Base-by-base conservation (phyloP, 2,888 invertebrate genomes). In the Metellina segmentata region DNA sequence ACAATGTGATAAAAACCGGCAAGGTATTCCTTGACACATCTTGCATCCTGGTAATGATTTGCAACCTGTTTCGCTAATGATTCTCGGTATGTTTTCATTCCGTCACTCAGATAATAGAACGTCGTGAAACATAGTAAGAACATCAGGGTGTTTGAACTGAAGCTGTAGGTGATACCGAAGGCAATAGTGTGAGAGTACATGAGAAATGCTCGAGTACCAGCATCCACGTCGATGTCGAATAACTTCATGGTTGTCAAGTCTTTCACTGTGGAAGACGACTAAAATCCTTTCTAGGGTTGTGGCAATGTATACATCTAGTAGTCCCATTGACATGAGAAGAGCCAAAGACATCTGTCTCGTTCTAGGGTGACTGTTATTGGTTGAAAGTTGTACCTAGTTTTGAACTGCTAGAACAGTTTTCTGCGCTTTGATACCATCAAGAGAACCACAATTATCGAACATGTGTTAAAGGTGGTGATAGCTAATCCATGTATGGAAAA, bases 101-200 rank as follows among this genome's bases (percentile, higher is more conserved):
- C 74, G 2, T 88, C 61, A 19, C 81, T 53, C 20, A 81, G 19
- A 16, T 1, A 61, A 48, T 16, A 20, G 51, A 51, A 81, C 0
- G 20, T 81, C n/a, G 81, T 61, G 74, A 49, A 75, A 7, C 61
- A 69, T 11, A 88, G 88, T n/a, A 88, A 16, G 0, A 88, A 81
- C 70, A 81, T 34, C 7, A 75, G 34, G 8, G 81, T 81, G 61
- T 75, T 34, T 7, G 53, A 20, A 11, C 20, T 69, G 6, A 11
- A 53, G 6, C 61, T 51, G 69, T 61, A 61, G 7, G 49, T 81
- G 53, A 75, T 48, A 11, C 72, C 11, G 74, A 74, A 49, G 1
- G 48, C 13, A 75, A 11, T 19, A n/a, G 16, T 61, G 49, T 88
- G 74, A 16, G 34, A 19, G 13, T 51, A 61, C 16, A 74, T 8